A percentile compares a stretch with the other conserved stretches of the same genome.
phyloP scores from a whole-genome alignment of 2,797 vertebrate genomes.

The Squalus acanthias region DNA sequence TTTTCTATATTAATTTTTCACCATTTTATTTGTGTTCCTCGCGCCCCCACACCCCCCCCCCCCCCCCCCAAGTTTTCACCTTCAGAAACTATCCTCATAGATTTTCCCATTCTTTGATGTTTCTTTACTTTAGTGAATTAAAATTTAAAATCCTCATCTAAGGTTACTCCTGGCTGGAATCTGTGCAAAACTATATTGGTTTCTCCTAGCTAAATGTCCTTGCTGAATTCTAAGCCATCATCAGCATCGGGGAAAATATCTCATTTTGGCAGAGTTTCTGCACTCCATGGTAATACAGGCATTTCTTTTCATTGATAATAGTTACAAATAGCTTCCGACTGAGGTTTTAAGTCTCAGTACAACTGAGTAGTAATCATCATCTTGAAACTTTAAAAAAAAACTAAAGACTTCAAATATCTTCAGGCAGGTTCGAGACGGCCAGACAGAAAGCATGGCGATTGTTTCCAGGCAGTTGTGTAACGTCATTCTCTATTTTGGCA shows the following conservation, averaged over 20 bases:
- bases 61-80: background rate
- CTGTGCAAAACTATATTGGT: background rate
- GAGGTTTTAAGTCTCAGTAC: background rate
- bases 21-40: background rate
- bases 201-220: background rate
- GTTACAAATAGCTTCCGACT: background rate
- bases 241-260: background rate
- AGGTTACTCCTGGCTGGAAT: background rate
- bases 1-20: background rate
- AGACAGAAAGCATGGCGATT: background rate
- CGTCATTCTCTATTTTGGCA: background rate
- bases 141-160: background rate
- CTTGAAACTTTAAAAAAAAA: background rate
- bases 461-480: background rate
- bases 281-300: background rate
- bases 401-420: conserved; percentile 13
- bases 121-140: background rate
- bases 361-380: conserved; percentile 3
- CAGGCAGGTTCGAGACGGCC: background rate
- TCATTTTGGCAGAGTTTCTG: background rate
- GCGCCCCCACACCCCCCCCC: rapidly evolving
- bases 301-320: conserved; percentile 9
- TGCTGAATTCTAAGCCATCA: background rate
- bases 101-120: background rate
- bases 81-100: too few species aligned